These are phyloP conservation scores for Scolopax bukidnonensis DNA, from an alignment of 2,797 vertebrate species.

Conservation along the genomic window DNA sequence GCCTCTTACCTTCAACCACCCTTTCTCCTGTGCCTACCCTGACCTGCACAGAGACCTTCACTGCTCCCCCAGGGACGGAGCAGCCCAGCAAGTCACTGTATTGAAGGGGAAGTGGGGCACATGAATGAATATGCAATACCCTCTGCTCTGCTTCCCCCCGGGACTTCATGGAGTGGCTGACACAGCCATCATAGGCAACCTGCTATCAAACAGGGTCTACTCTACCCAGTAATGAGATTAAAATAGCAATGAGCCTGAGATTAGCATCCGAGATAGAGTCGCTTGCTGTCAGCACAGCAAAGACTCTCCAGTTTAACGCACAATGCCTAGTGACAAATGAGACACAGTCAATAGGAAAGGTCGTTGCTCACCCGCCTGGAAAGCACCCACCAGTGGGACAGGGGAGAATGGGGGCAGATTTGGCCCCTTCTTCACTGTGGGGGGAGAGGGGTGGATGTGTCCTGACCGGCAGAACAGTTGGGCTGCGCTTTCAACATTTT, in stretches of 20 bases:
- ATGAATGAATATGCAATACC: slow-evolving; percentile 41
- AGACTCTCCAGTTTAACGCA: slow-evolving; percentile 3
- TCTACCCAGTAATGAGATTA: slow-evolving; percentile 43
- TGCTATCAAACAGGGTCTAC: slow-evolving; percentile 6
- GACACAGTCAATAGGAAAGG: slow-evolving; percentile 39
- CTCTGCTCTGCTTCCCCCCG: slow-evolving; percentile 21
- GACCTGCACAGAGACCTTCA: not conserved
- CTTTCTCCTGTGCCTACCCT: not conserved
- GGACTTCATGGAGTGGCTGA: not conserved
- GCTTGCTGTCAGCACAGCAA: slow-evolving; percentile 33
- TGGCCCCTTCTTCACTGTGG: not conserved
- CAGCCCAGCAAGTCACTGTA: not conserved
- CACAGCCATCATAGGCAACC: slow-evolving; percentile 11
- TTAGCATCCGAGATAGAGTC: slow-evolving; percentile 26
- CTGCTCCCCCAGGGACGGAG: not conserved
- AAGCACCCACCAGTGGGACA: not conserved
- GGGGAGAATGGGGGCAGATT: slow-evolving; percentile 8
- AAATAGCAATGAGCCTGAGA: slow-evolving; percentile 42
- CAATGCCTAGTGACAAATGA: slow-evolving; percentile 47
- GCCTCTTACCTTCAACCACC: not conserved
- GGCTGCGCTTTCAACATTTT: not conserved
- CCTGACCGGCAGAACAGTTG: not conserved
- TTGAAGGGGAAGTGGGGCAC: not conserved
- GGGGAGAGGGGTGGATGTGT: not conserved
- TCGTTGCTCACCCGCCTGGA: not conserved